These are phyloP conservation scores for Mugil cephalus DNA, from an alignment of 2,113 vertebrate genomes.

Conservation along the genomic window DNA sequence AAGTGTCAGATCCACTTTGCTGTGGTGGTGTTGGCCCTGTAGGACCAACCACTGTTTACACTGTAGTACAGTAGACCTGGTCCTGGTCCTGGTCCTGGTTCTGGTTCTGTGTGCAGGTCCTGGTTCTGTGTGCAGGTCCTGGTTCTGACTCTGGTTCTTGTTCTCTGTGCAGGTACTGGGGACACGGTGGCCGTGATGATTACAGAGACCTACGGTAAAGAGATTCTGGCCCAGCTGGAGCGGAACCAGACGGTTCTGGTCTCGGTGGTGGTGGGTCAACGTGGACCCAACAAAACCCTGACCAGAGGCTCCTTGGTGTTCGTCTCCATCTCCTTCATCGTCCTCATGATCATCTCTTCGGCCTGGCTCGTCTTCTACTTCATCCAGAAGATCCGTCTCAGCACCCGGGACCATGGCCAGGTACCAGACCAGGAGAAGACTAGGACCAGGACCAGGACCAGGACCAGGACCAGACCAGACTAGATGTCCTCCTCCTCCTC, in stretches of 20 bases:
- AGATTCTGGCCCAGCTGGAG: slow-evolving; percentile 93
- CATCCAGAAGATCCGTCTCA: slow-evolving; percentile 98
- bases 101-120: too few relatives aligned
- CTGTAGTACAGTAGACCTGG: too few relatives aligned
- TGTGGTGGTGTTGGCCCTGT: too few relatives aligned
- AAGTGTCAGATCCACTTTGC: too few relatives aligned
- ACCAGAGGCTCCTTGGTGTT: slow-evolving; percentile 96
- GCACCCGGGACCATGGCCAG: slow-evolving; percentile 94
- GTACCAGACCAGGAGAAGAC: slow-evolving; percentile 70
- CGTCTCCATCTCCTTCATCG: slow-evolving; percentile 98
- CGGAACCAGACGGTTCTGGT: slow-evolving; percentile 94
- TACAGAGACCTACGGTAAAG: slow-evolving; percentile 93
- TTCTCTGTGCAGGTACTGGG: slow-evolving; percentile 89
- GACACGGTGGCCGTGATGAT: slow-evolving; percentile 98
- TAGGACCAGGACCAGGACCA: too few relatives aligned
- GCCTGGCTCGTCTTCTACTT: slow-evolving; percentile 99
- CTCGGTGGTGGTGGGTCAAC: slow-evolving; percentile 91
- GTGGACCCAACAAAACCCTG: slow-evolving; percentile 89
- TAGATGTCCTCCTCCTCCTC: too few relatives aligned
- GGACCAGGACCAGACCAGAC: too few relatives aligned
- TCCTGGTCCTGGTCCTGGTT: not conserved
- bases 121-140: not conserved
- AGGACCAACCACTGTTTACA: too few relatives aligned
- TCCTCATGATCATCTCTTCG: slow-evolving; percentile 97
- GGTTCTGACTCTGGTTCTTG: not conserved